A percentile compares a stretch with the other conserved stretches of the same genome.
phyloP scores from a whole-genome alignment of 1,140 invertebrate species.

The Caligus rogercresseyi region DNA sequence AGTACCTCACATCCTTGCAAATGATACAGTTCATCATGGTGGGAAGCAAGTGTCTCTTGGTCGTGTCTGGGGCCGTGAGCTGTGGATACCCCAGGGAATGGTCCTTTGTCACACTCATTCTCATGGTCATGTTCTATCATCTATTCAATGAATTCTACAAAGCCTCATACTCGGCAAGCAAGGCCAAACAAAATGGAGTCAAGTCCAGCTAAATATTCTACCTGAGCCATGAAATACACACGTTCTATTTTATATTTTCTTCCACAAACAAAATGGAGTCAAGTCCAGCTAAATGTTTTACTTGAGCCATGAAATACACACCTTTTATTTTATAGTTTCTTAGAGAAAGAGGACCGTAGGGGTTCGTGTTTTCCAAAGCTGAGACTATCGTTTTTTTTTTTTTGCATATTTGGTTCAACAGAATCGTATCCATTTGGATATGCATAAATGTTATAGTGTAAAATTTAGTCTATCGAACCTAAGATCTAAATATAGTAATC shows the following conservation, averaged over 20 bases:
- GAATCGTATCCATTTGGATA: no score
- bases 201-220: background rate
- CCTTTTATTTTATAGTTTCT: no score
- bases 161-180: background rate
- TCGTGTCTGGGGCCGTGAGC: background rate
- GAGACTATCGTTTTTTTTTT: no score
- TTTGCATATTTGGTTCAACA: no score
- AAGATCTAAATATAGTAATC: no score
- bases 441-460: no score
- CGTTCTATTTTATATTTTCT: no score
- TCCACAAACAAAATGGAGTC: background rate
- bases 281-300: background rate
- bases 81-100: background rate
- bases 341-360: no score
- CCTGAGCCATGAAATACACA: no score
- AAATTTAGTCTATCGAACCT: no score
- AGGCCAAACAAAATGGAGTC: background rate
- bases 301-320: no score
- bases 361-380: no score
- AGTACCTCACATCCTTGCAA: conserved; percentile 38
- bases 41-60: background rate
- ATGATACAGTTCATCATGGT: conserved; percentile 28
- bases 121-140: background rate
- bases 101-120: background rate
- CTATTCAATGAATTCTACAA: background rate